Base-by-base conservation (phyloP, 2,888 invertebrate species). In the Scrobipalpa costella region DNA sequence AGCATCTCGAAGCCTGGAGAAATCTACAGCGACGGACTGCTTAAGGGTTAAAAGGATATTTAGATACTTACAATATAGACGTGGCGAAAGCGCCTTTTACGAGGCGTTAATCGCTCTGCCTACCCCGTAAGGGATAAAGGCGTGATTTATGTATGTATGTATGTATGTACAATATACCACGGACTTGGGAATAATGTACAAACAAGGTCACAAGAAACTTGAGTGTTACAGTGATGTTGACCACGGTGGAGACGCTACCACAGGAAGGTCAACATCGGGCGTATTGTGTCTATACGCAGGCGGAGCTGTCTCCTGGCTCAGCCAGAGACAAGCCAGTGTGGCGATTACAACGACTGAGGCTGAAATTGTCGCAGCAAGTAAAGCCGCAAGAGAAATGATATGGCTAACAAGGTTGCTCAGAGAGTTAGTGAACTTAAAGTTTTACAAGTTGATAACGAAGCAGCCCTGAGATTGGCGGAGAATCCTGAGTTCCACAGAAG, bases 291-390 rank as follows among this genome's bases (percentile, higher is more conserved):
- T n/a, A n/a, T n/a, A n/a, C n/a, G n/a, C n/a, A n/a, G n/a, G n/a
- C n/a, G n/a, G n/a, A n/a, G n/a, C n/a, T n/a, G n/a, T n/a, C n/a
- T n/a, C n/a, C n/a, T n/a, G n/a, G n/a, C 62, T 62, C 11, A 62
- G 67, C 40, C 27, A 61, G 13, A 36, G 55, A 33, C 64, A 67
- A 21, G 5, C 58, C 1, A 58, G 49, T 8, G 63, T 65, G 11
- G n/a, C n/a, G n/a, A n/a, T n/a, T n/a, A 65, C 63, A 2, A 40
- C 61, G 0, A 63, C 59, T 1, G 64, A 67, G 55, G 67, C 62
- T 2, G 67, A 67, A 17, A 57, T 67, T 15, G 49, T 67, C 19
- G 61, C 64, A 9, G 67, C 65, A 5, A 67, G 64, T n/a, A 64
- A 67, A 60, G 33, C 57, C 13, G 38, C 55, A 7, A 58, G 59